Evolutionary conservation across 2,797 vertebrate species (phyloP).

Genomic region (Heterohyrax brucei): DNA sequence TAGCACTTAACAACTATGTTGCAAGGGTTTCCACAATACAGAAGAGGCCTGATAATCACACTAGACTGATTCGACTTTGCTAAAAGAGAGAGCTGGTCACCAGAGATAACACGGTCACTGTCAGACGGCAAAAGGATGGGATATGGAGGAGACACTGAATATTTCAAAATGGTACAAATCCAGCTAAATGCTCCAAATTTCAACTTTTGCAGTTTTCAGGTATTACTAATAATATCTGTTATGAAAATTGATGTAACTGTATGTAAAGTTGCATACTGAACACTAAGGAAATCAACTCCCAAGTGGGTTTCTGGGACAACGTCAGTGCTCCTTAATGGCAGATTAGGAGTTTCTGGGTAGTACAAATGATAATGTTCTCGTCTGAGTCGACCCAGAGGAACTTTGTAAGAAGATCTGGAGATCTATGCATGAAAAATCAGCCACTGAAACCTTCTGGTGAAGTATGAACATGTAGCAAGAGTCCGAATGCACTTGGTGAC

Average conservation of each 20-base stretch:
- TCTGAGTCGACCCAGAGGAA: not conserved
- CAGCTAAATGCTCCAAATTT: not conserved
- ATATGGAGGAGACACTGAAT: not conserved
- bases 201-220: slow-evolving; percentile 9
- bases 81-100: not conserved
- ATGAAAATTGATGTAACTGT: not conserved
- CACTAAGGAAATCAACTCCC: not conserved
- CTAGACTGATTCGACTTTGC: not conserved
- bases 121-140: not conserved
- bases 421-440: not conserved
- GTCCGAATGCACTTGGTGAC: not conserved
- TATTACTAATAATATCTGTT: not conserved
- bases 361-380: not conserved
- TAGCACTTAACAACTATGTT: too few relatives aligned
- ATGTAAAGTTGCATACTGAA: not conserved
- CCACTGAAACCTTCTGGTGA: not conserved
- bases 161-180: not conserved
- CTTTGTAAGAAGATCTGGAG: not conserved
- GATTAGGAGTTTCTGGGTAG: not conserved
- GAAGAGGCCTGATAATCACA: not conserved
- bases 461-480: not conserved
- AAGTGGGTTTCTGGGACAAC: not conserved
- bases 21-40: not conserved
- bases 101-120: not conserved
- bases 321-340: not conserved